phyloP scores from a whole-genome alignment of 1,140 invertebrate species.

The Hirudo medicinalis region DNA sequence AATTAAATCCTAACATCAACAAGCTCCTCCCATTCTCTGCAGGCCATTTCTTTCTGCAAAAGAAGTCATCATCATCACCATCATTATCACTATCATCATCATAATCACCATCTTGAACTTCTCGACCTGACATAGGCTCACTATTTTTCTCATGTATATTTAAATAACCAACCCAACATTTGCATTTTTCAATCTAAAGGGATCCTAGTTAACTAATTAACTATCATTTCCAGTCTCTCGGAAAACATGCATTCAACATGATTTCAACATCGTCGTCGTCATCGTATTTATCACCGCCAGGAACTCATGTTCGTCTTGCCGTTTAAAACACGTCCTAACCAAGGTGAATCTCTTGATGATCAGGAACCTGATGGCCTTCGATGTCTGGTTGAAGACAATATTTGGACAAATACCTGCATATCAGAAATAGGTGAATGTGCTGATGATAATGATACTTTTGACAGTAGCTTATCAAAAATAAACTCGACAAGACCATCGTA shows the following conservation, averaged over 20 bases:
- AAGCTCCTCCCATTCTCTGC: conserved; percentile 5
- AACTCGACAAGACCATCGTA: neutral
- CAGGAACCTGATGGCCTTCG: neutral
- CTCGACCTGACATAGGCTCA: neutral
- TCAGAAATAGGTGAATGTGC: neutral
- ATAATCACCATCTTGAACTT: neutral
- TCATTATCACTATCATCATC: neutral
- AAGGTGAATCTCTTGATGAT: neutral
- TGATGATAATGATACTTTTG: neutral
- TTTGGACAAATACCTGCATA: neutral
- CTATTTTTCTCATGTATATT: neutral
- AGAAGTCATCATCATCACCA: neutral
- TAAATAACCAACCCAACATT: neutral
- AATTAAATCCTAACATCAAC: neutral
- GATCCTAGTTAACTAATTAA: too few relatives aligned
- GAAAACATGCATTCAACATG: too few relatives aligned
- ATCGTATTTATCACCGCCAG: too few relatives aligned
- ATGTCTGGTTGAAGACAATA: neutral
- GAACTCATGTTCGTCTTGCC: too few relatives aligned
- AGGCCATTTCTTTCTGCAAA: conserved; percentile 3
- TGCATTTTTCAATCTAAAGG: neutral
- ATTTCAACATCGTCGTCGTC: too few relatives aligned
- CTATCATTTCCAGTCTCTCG: too few relatives aligned
- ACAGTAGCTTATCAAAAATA: neutral
- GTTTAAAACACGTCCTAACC: neutral